A percentile compares a stretch with the other conserved stretches of the same genome.
These are phyloP conservation scores for Dasysyrphus tricinctus DNA, from an alignment of 2,888 invertebrate species.

Conservation along the genomic window DNA sequence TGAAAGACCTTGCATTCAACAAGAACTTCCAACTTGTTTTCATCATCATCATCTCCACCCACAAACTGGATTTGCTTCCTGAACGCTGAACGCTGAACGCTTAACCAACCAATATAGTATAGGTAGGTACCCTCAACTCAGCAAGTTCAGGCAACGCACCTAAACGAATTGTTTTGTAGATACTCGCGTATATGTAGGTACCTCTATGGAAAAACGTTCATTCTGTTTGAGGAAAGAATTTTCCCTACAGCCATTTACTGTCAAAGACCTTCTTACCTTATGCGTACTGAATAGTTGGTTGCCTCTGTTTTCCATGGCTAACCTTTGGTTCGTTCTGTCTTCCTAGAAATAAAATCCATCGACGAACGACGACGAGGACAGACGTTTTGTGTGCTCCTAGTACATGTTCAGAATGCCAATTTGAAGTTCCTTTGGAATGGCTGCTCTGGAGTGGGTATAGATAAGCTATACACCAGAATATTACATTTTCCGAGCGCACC, in stretches of 20 bases:
- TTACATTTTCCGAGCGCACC: slow-evolving; percentile 40
- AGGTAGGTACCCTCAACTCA: slow-evolving; percentile 41
- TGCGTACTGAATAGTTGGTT: slow-evolving; percentile 54
- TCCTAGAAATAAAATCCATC: slow-evolving; percentile 69
- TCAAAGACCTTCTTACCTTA: slow-evolving; percentile 63
- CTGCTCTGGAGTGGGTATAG: background rate
- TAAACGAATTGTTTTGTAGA: slow-evolving; percentile 10
- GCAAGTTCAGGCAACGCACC: slow-evolving; percentile 21
- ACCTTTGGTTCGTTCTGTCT: slow-evolving; percentile 54
- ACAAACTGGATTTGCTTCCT: slow-evolving; percentile 73
- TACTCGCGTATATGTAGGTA: slow-evolving; percentile 3
- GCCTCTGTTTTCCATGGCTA: slow-evolving; percentile 43
- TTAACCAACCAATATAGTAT: slow-evolving; percentile 51
- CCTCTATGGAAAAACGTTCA: background rate
- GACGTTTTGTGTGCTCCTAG: slow-evolving; percentile 55
- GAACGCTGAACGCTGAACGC: slow-evolving; percentile 22
- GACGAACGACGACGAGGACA: slow-evolving; percentile 35
- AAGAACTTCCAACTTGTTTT: slow-evolving; percentile 69
- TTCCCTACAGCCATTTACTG: slow-evolving; percentile 56
- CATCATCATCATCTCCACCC: slow-evolving; percentile 65
- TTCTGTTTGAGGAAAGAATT: slow-evolving; percentile 48
- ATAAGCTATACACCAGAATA: slow-evolving; percentile 16
- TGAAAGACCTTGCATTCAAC: slow-evolving; percentile 63
- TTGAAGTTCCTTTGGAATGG: slow-evolving; percentile 21
- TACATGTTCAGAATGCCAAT: slow-evolving; percentile 59